Conservation (phyloP, 35 echinoderm and acorn worm species). For the Holothuria glaberrima region DNA sequence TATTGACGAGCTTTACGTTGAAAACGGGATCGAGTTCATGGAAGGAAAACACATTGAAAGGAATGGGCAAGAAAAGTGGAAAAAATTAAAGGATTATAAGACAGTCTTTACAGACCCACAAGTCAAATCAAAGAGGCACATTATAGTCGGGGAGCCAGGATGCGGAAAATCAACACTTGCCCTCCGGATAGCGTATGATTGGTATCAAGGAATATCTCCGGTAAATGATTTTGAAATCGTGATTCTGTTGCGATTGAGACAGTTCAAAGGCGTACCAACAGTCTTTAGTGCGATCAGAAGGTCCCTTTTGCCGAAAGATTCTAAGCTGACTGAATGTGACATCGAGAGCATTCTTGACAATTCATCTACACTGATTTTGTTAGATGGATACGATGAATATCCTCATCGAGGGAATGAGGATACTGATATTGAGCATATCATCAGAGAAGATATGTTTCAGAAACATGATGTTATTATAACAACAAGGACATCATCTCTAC, state of each 20-base stretch:
- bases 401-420: background rate
- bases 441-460: background rate
- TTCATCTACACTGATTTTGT: background rate
- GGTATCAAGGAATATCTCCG: background rate
- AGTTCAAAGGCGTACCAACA: background rate
- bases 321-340: background rate
- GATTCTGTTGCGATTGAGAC: background rate
- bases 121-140: no score
- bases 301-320: background rate
- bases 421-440: background rate
- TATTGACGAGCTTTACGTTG: no score
- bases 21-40: no score
- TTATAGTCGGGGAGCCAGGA: background rate
- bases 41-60: no score
- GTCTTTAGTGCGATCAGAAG: background rate
- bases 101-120: no score
- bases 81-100: no score
- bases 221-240: background rate
- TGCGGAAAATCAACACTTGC: background rate
- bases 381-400: slow-evolving; percentile 12
- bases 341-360: background rate
- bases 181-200: background rate
- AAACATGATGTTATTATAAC: background rate
- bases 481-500: background rate
- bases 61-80: no score